Base-by-base conservation (phyloP, 1,140 invertebrate species). In the Yoshiicerus persimilis region DNA sequence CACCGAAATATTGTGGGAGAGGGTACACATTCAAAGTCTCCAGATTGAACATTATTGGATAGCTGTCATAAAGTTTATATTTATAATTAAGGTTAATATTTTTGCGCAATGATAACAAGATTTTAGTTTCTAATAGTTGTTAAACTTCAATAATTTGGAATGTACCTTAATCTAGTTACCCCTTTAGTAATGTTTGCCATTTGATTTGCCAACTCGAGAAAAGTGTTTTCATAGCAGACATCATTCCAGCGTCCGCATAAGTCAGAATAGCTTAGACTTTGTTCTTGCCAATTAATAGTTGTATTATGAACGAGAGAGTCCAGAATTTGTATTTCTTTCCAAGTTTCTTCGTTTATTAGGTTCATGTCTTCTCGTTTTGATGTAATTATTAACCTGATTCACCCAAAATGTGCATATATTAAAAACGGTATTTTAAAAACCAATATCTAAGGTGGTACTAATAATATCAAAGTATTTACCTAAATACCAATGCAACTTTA, bases 41-140 rank as follows among this genome's bases (percentile, higher is more conserved):
- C 0, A 96, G 96, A 92, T 97, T 97, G 91, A 97, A 95, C 95
- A 96, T 97, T 75, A 97, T 93, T 0, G 97, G 97, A 92, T 97
- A 97, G 8, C 96, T n/a, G n/a, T n/a, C n/a, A n/a, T n/a, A n/a
- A n/a, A n/a, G n/a, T n/a, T n/a, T n/a, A n/a, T n/a, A n/a, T n/a
- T n/a, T n/a, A n/a, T n/a, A n/a, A n/a, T n/a, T n/a, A n/a, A n/a
- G n/a, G n/a, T n/a, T n/a, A n/a, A n/a, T n/a, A n/a, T n/a, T n/a
- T n/a, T n/a, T n/a, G n/a, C n/a, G n/a, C n/a, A n/a, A n/a, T n/a
- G n/a, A n/a, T n/a, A n/a, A n/a, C n/a, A n/a, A n/a, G n/a, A n/a
- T n/a, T n/a, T n/a, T n/a, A n/a, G n/a, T n/a, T n/a, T n/a, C n/a
- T n/a, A n/a, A n/a, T n/a, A n/a, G n/a, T n/a, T n/a, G n/a, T n/a